Evolutionary conservation across 1,140 invertebrate species (phyloP), one percentile per base, ranked within the genome.

Genomic region (Drepana arcuata): DNA sequence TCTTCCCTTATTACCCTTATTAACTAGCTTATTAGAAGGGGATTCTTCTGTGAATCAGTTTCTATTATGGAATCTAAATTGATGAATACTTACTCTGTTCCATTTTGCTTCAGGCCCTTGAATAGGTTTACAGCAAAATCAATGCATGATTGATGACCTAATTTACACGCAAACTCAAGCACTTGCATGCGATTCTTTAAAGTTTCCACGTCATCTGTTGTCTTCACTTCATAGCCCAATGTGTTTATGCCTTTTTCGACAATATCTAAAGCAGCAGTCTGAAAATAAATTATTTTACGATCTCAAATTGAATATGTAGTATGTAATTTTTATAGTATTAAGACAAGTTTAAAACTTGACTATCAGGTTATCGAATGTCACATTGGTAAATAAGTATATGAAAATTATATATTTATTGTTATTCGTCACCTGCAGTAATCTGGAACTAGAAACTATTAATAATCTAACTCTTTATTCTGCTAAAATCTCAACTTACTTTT

Each of bases 161-260:
- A 62, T 9, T 67, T 78, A 47, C 90, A 92, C 1, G 88, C 88
- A 57, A 87, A 86, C 12, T 80, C 83, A 0, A 91, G 47, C 7
- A 92, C 60, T 35, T 88, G 85, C 37, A 88, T 85, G 5, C 90
- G 80, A 37, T 88, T 89, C 30, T 87, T 87, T 1, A 86, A 74
- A 0, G 73, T 85, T 7, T 88, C 50, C 14, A 86, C 85, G 10
- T 84, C 67, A 46, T 91, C 90, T 0, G 64, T 75, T 0, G 59
- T 29, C 1, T 39, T 82, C 21, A 87, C 87, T 13, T 82, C 82
- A 52, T 90, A 91, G 0, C 88, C 88, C 2, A 89, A 60, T 23
- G 84, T 73, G 4, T 78, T 59, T 42, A 91, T 90, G 14, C 88
- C 68, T 30, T 84, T 84, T 7, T 86, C 70, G 18, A 91, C 53